Conservation (phyloP, 2,888 invertebrate species). For the Myathropa florea region DNA sequence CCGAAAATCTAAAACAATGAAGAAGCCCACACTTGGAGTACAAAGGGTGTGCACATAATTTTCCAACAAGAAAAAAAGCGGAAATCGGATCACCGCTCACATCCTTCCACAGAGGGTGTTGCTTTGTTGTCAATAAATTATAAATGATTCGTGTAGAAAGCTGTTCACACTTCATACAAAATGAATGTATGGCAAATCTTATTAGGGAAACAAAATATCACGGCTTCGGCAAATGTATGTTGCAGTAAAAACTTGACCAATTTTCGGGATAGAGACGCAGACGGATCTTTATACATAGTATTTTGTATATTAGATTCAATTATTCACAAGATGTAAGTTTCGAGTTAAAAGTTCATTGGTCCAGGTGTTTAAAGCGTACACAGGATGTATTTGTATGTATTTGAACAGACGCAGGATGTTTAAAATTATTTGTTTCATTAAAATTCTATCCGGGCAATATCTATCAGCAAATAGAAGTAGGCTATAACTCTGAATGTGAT, state of each 20-base stretch:
- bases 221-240: background rate
- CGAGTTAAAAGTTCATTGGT: background rate
- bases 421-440: background rate
- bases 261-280: background rate
- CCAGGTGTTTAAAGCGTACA: background rate
- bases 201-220: background rate
- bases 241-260: background rate
- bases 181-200: background rate
- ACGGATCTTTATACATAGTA: too few species aligned
- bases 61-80: background rate
- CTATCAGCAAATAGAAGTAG: background rate
- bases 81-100: background rate
- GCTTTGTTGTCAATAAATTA: background rate
- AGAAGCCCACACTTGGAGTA: background rate
- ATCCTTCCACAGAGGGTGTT: background rate
- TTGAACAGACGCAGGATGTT: background rate
- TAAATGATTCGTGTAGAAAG: slow-evolving; percentile 2
- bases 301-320: background rate
- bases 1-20: slow-evolving; percentile 1
- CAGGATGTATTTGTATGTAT: background rate
- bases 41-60: background rate
- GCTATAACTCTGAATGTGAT: background rate
- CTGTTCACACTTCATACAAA: slow-evolving; percentile 4
- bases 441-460: background rate
- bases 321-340: background rate